Base-by-base conservation (phyloP, 2,888 invertebrate species). In the Agonopterix alstromeriana region DNA sequence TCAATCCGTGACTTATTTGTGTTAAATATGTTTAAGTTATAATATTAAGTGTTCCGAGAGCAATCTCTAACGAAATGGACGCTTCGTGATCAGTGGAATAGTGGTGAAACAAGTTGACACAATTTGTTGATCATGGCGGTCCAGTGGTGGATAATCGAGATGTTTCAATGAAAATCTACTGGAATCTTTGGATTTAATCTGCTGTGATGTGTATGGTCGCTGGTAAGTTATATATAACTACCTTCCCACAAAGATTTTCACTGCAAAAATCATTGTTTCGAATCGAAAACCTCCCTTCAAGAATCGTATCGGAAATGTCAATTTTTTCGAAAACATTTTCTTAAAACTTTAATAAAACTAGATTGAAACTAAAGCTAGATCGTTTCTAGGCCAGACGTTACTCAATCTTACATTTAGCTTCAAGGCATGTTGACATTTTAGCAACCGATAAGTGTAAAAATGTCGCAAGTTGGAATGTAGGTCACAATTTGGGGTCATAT, bases 381-480 rank as follows among this genome's bases (percentile, higher is more conserved):
- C 10, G 11, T 68, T 70, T 71, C 58, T 80, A 61, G 77, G 76
- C 42, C 61, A 54, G 5, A 60, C 63, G 58, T 82, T 82, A 65
- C 80, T 77, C 74, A 79, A 79, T 73, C 66, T 57, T 50, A 40
- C 52, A 68, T 61, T 63, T 58, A 54, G 58, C 65, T 63, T 59
- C 61, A 63, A 27, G 65, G 8, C 12, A 8, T 83, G 84, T 86
- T 85, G 87, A 84, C 85, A 85, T 83, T 79, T 78, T 61, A 55
- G 56, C 49, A 50, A 50, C 53, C 53, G 43, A 54, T 56, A 55
- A 50, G 51, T 51, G 49, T 52, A 55, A 61, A 60, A 82, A 78
- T 84, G 79, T 82, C 77, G 82, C 83, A 70, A 14, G 9, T 54
- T 27, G 14, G 52, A 57, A 86, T 73, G 70, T 87, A 62, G 87